Evolutionary conservation across 2,888 invertebrate species (phyloP), one percentile per base, ranked within the genome.

Genomic region (Phania funesta): DNA sequence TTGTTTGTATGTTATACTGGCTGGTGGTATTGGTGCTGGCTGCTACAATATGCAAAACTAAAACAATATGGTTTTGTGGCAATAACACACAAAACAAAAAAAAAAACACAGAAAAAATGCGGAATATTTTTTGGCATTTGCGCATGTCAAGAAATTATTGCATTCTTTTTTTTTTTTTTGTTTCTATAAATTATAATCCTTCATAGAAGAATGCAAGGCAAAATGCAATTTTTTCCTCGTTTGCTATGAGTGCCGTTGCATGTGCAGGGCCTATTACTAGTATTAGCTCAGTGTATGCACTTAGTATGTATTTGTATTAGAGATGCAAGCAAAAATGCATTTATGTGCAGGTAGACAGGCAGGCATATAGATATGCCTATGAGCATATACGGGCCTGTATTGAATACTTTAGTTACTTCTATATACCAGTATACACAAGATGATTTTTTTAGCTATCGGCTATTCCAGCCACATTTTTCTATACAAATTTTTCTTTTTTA

Each of bases 291-390:
- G 41, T 73, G 35, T 60, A 58, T 76, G 48, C 70, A 64, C 71
- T 65, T 73, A 60, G 86, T 86, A 24, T 9, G 13, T 26, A 84
- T n/a, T n/a, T 87, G 86, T 79, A 67, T 76, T 67, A 64, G 58
- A 26, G 41, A 50, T 7, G 56, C 56, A 83, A n/a, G 50, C 44
- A 62, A 58, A 73, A 76, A 52, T 65, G 76, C 76, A 79, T 60
- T 67, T 68, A 68, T 75, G 20, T 64, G 75, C 44, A 29, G 6
- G 75, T 35, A 29, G 6, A 16, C 26, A 20, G 2, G 35, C 29
- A 20, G 2, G 32, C 48, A 67, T 44, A 35, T 13, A 20, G n/a
- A 20, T 18, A 29, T 26, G 4, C 8, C 1, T 26, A 18, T 26
- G 11, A 48, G 35, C 52, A 64, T 64, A n/a, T 24, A 48, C 16